These are phyloP conservation scores for Styela plicata DNA, from an alignment of 23 tunicate genomes.

Conservation along the genomic window DNA sequence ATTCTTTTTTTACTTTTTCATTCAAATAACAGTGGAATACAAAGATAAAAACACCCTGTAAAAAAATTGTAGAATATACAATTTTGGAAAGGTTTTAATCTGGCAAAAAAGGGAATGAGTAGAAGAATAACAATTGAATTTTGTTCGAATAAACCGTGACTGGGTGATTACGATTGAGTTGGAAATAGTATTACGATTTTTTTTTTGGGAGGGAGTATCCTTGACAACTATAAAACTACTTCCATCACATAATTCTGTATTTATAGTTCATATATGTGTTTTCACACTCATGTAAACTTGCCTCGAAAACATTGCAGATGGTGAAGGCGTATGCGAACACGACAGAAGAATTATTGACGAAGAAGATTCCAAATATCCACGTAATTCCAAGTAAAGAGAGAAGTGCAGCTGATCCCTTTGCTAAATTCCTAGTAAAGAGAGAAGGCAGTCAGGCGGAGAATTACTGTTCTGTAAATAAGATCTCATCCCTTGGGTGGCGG, in stretches of 20 bases:
- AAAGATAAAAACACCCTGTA: slow-evolving; percentile 65
- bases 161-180: too few relatives aligned
- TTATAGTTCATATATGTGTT: background rate
- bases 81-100: too few relatives aligned
- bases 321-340: slow-evolving; percentile 60
- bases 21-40: slow-evolving; percentile 56
- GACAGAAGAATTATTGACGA: slow-evolving; percentile 30
- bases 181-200: too few relatives aligned
- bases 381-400: slow-evolving; percentile 56
- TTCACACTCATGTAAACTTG: background rate
- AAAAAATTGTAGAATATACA: too few relatives aligned
- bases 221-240: too few relatives aligned
- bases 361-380: slow-evolving; percentile 59
- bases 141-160: too few relatives aligned
- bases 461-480: too few relatives aligned
- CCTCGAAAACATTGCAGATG: slow-evolving; percentile 49
- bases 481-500: too few relatives aligned
- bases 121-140: too few relatives aligned
- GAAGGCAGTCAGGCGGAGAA: too few relatives aligned
- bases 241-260: background rate
- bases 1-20: slow-evolving; percentile 39
- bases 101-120: too few relatives aligned
- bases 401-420: slow-evolving; percentile 50
- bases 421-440: slow-evolving; percentile 49
- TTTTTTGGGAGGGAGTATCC: too few relatives aligned